A percentile compares a stretch with the other conserved stretches of the same genome.
phyloP scores from a whole-genome alignment of 2,113 vertebrate species.

The Cottus gobio region DNA sequence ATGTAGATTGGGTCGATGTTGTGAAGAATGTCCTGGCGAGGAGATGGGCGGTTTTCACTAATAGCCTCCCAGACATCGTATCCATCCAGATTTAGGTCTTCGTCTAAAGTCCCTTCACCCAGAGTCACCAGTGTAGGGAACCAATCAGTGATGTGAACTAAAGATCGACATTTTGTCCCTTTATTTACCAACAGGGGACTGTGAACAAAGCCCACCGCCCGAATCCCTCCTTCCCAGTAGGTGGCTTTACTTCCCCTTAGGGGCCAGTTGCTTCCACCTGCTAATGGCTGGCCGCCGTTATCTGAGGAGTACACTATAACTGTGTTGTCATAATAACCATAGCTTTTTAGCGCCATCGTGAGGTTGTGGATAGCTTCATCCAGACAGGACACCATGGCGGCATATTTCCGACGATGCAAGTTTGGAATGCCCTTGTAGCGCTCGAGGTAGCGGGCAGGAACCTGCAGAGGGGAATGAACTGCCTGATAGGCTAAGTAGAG shows the following conservation, averaged over 20 bases:
- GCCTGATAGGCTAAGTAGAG: slow-evolving; percentile 96
- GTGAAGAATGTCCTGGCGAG: slow-evolving; percentile 94
- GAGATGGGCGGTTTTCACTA: slow-evolving; percentile 93
- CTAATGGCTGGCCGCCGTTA: slow-evolving; percentile 93
- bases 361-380: slow-evolving; percentile 95
- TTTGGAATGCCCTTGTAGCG: slow-evolving; percentile 93
- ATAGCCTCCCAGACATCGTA: slow-evolving; percentile 98
- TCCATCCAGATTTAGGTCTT: slow-evolving; percentile 91
- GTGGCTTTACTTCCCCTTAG: slow-evolving; percentile 95
- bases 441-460: slow-evolving; percentile 91
- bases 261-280: slow-evolving; percentile 97
- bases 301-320: slow-evolving; percentile 96
- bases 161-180: slow-evolving; percentile 89
- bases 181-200: slow-evolving; percentile 92
- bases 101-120: slow-evolving; percentile 91
- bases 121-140: slow-evolving; percentile 94
- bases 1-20: slow-evolving; percentile 97
- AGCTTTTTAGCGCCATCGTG: slow-evolving; percentile 88
- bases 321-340: slow-evolving; percentile 94
- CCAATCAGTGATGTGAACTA: slow-evolving; percentile 98
- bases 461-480: slow-evolving; percentile 95
- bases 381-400: slow-evolving; percentile 95
- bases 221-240: slow-evolving; percentile 97
- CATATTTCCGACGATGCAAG: slow-evolving; percentile 90
- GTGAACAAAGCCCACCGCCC: slow-evolving; percentile 95